Evolutionary conservation across 2,113 vertebrate species (phyloP), one percentile per base, ranked within the genome.

Genomic region (Macheiramphus alcinus): DNA sequence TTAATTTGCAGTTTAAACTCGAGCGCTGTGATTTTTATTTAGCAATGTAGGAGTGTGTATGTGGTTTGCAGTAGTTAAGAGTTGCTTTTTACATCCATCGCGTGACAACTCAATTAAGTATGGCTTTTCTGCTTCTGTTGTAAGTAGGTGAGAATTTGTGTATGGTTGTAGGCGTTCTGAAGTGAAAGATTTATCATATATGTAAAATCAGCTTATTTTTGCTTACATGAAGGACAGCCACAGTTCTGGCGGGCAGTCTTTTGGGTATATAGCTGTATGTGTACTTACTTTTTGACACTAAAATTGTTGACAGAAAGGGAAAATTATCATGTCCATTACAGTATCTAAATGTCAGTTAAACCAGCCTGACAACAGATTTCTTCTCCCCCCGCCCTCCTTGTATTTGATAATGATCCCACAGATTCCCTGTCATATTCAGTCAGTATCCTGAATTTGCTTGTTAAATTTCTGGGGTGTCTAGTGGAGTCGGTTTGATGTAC

Each of bases 401-500:
- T 2, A 0, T n/a, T 13, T 9, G 52, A 10, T 65, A 29, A 9
- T 0, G 10, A 74, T 93, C 38, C 86, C 7, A 1, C 1, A 3
- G 72, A 29, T n/a, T 74, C 79, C 22, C 36, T 29, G n/a, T 58
- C 47, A 9, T 5, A 18, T 3, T 9, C 40, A 31, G 31, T 47
- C 80, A 27, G 71, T 11, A 2, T 78, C 52, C 84, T 19, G 67
- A 22, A 4, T 25, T 21, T 7, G 42, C 83, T 25, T 27, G 80
- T 45, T 65, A 16, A 9, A 21, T 29, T 76, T n/a, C 50, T 1
- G 8, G 40, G 27, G n/a, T 14, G 26, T 42, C 70, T 32, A 3
- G 19, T 3, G 9, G 76, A 23, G 38, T 66, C 3, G 31, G 55
- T 40, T 70, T 42, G 40, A 22, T 71, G 59, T 42, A 13, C 2